Percentiles rank a stretch among this genome's conserved stretches.
These are phyloP conservation scores for Vireo altiloquus DNA, from an alignment of 2,113 vertebrate species.

Conservation along the genomic window DNA sequence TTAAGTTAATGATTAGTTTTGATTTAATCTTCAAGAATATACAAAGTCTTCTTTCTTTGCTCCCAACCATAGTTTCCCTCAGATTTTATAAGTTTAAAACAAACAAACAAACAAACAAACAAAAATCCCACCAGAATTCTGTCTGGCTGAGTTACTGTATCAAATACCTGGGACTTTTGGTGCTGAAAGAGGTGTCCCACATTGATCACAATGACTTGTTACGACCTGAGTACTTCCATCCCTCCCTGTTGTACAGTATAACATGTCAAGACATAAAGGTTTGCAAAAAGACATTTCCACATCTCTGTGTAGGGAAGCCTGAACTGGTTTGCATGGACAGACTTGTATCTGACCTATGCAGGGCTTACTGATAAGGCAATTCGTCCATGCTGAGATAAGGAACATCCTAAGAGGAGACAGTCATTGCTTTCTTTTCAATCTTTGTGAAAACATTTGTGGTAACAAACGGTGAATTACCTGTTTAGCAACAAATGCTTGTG, in stretches of 20 bases:
- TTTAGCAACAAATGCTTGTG: neutral
- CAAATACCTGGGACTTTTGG: neutral
- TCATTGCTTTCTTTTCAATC: neutral
- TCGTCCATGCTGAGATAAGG: neutral
- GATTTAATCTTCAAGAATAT: neutral
- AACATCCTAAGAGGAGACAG: neutral
- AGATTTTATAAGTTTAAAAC: neutral
- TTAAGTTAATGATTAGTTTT: neutral
- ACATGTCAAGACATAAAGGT: neutral
- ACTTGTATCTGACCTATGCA: neutral
- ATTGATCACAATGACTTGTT: neutral
- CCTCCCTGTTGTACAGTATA: neutral
- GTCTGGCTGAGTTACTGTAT: neutral
- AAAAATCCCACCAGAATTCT: neutral
- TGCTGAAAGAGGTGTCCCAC: neutral
- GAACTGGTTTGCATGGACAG: neutral
- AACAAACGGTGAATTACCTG: neutral
- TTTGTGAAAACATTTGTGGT: neutral
- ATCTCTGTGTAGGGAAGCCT: neutral
- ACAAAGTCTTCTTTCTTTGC: neutral
- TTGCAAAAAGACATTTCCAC: neutral
- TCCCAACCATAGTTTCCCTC: accelerated
- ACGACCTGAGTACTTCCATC: neutral
- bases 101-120: neutral
- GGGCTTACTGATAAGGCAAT: neutral